phyloP scores from a whole-genome alignment of 2,888 invertebrate species.

The Torymus aiolomorphi region DNA sequence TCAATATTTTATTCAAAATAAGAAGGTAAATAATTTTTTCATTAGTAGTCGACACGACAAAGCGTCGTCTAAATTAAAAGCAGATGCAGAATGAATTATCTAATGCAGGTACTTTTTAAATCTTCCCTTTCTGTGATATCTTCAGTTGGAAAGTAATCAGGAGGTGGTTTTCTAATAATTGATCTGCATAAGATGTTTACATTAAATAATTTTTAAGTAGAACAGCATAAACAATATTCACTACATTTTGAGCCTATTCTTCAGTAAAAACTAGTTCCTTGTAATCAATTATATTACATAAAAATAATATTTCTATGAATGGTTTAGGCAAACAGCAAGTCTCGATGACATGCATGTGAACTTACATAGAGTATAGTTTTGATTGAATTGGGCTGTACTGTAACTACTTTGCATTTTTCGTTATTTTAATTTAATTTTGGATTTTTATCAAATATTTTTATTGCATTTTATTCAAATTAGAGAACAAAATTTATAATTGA shows the following conservation, averaged over 20 bases:
- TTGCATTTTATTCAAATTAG: too few species aligned
- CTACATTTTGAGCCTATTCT: slow-evolving; percentile 75
- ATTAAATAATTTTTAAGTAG: slow-evolving; percentile 88
- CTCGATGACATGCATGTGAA: too few species aligned
- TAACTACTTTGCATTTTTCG: too few species aligned
- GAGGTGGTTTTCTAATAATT: slow-evolving; percentile 75
- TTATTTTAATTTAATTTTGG: too few species aligned
- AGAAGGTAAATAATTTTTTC: too few species aligned
- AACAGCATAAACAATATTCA: slow-evolving; percentile 78
- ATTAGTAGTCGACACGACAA: slow-evolving; percentile 82
- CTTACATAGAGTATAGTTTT: too few species aligned
- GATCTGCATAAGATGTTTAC: slow-evolving; percentile 83
- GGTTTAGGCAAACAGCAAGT: slow-evolving; percentile 68
- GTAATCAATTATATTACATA: slow-evolving; percentile 86
- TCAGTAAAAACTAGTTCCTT: slow-evolving; percentile 80
- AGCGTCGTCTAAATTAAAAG: slow-evolving; percentile 96
- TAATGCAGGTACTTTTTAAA: slow-evolving; percentile 85
- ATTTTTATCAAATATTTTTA: too few species aligned
- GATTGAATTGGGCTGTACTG: too few species aligned
- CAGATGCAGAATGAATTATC: slow-evolving; percentile 95
- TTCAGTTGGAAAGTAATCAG: slow-evolving; percentile 75
- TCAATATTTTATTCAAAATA: too few species aligned
- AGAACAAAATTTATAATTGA: too few species aligned
- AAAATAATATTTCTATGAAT: slow-evolving; percentile 81
- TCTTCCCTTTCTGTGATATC: slow-evolving; percentile 78